Base-by-base conservation (phyloP, 2,113 vertebrate genomes). In the Bucco capensis region DNA sequence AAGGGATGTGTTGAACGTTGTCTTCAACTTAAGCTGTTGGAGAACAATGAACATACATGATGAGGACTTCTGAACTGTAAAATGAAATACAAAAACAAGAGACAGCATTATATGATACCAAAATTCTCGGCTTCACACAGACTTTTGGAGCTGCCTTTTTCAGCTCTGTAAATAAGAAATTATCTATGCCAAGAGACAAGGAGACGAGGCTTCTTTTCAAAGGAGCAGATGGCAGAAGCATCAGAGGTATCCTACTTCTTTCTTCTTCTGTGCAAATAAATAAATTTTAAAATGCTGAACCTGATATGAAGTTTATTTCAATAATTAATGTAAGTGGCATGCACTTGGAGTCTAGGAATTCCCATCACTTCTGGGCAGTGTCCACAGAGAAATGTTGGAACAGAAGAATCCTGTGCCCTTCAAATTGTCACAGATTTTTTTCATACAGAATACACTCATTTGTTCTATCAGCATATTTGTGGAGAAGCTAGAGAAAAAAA, bases 311-410 rank as follows among this genome's bases (percentile, higher is more conserved):
- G 84, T 85, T 91, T 80, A 87, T 91, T 96, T 95, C 76, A 96
- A 96, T 94, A 96, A 96, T 96, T 96, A 80, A 96, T 94, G 83
- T 95, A 88, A 95, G 93, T 92, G 84, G 64, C 74, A 65, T 88
- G 78, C 92, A 77, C 87, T 86, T 56, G 74, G 82, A 92, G 83
- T 66, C 69, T 85, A 89, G 88, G 71, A 95, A 96, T 96, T 96
- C 95, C 92, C 93, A 93, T 89, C 80, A 92, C 92, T 96, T 94
- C 94, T 94, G 89, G 93, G 69, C 86, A 96, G 72, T 60, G 70
- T 89, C 87, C 85, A 85, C 83, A 88, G 94, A 96, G 92, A 91
- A 49, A 88, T 94, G 88, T 84, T 83, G 61, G 57, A 94, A 85
- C 81, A 88, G 82, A 94, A 92, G 81, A 92, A 89, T 89, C 40